Percentiles rank a stretch among this genome's conserved stretches.
phyloP scores from a whole-genome alignment of 1,140 invertebrate genomes.

The Plutomurus gul region DNA sequence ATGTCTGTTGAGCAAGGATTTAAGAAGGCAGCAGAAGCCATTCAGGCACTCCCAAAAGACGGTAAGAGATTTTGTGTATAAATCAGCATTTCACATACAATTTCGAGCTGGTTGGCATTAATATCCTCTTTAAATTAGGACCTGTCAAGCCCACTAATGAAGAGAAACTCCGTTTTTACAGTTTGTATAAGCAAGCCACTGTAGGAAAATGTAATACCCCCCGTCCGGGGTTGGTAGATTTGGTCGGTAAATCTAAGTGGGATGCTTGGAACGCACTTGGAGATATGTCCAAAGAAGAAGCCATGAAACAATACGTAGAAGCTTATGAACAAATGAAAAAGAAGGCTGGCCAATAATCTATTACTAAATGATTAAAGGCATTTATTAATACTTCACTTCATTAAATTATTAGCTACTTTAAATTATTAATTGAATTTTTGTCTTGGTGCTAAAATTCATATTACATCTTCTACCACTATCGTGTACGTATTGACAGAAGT shows the following conservation, averaged over 20 bases:
- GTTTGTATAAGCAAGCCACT: slow-evolving; percentile 66
- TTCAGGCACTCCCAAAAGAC: slow-evolving; percentile 43
- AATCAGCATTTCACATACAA: background rate
- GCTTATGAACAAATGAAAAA: slow-evolving; percentile 32
- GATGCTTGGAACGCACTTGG: slow-evolving; percentile 34
- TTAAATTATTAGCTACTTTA: no score
- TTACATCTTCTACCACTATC: no score
- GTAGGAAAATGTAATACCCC: slow-evolving; percentile 61
- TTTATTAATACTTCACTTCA: background rate
- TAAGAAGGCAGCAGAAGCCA: slow-evolving; percentile 31
- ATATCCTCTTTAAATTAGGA: background rate
- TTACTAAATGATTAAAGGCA: background rate
- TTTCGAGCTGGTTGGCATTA: background rate
- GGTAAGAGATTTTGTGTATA: slow-evolving; percentile 22
- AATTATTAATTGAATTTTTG: no score
- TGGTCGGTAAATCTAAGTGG: slow-evolving; percentile 38
- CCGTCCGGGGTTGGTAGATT: slow-evolving; percentile 60
- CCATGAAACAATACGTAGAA: slow-evolving; percentile 37
- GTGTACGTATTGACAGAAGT: no score
- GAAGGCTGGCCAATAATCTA: background rate
- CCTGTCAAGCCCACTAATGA: slow-evolving; percentile 32
- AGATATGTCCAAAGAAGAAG: slow-evolving; percentile 44
- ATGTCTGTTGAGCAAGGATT: slow-evolving; percentile 38
- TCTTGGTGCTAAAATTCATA: no score
- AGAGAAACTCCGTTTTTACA: slow-evolving; percentile 59